Percentiles rank a stretch among this genome's conserved stretches.
These are phyloP conservation scores for Plutella xylostella DNA, from an alignment of 2,888 invertebrate genomes.

Conservation along the genomic window DNA sequence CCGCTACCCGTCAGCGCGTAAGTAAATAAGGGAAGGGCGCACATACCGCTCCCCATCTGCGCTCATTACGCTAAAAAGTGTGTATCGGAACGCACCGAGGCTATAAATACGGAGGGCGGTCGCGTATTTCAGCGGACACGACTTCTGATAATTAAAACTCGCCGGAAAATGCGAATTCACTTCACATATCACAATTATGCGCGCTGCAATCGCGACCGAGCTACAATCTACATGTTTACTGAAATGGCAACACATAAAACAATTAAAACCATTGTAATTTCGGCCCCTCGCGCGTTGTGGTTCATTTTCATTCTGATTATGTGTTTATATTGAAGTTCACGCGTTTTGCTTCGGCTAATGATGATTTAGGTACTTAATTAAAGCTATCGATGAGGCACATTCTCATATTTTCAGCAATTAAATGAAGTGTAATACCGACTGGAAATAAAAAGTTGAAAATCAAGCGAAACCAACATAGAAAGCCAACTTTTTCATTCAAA, in stretches of 20 bases:
- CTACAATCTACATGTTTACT: neutral
- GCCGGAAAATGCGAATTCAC: conserved; percentile 52
- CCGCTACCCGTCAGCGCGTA: no score
- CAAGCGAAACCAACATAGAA: no score
- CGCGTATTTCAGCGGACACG: conserved; percentile 66
- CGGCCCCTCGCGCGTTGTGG: neutral
- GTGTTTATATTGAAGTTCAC: no score
- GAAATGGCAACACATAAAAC: conserved; percentile 3
- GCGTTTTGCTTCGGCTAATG: no score
- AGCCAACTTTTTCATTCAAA: no score
- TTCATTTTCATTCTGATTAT: neutral
- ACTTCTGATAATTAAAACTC: conserved; percentile 71
- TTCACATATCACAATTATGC: conserved; percentile 68
- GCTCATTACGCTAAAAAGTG: conserved; percentile 69
- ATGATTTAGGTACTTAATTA: no score
- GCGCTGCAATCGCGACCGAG: conserved; percentile 7
- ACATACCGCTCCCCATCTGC: conserved; percentile 5
- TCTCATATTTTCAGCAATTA: no score
- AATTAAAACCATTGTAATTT: conserved; percentile 1
- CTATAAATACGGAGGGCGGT: conserved; percentile 69
- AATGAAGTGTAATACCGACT: no score
- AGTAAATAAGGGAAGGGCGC: neutral
- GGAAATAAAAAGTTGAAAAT: no score
- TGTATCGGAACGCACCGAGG: conserved; percentile 61
- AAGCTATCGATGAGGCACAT: no score